Conservation (phyloP, 2,888 invertebrate genomes). For the Andrena haemorrhoa region DNA sequence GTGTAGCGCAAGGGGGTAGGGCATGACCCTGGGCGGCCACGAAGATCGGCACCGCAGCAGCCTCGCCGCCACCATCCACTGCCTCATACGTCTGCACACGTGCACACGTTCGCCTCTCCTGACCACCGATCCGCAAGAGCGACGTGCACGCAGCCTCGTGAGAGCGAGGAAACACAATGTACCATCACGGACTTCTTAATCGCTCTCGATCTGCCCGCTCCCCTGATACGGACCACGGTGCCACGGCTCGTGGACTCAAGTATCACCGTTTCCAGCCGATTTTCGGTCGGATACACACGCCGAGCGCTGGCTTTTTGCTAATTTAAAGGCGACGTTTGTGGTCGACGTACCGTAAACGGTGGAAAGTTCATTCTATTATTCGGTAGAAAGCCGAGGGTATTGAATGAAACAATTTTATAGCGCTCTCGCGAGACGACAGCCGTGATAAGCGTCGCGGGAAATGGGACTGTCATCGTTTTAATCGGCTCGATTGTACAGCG, state of each 20-base stretch:
- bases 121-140: conserved; percentile 54
- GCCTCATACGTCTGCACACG: conserved; percentile 56
- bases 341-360: conserved; percentile 12
- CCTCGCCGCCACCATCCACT: conserved; percentile 60
- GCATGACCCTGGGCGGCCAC: conserved; percentile 83
- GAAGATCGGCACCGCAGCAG: conserved; percentile 75
- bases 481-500: not conserved
- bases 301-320: not conserved
- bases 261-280: not conserved
- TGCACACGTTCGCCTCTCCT: conserved; percentile 50
- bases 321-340: not conserved
- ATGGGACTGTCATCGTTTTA: conserved; percentile 10
- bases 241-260: conserved; percentile 3
- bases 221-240: conserved; percentile 29
- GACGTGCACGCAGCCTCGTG: conserved; percentile 54
- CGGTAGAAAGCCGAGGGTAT: conserved; percentile 20
- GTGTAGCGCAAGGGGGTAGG: conserved; percentile 81
- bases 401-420: not conserved
- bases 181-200: conserved; percentile 82
- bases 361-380: conserved; percentile 23
- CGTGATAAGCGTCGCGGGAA: not conserved
- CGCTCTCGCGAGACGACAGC: not conserved
- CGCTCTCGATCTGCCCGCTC: conserved; percentile 79
- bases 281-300: not conserved
- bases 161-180: conserved; percentile 76